Conservation (phyloP, 2,888 invertebrate genomes). For the Cantharis flavilabris region DNA sequence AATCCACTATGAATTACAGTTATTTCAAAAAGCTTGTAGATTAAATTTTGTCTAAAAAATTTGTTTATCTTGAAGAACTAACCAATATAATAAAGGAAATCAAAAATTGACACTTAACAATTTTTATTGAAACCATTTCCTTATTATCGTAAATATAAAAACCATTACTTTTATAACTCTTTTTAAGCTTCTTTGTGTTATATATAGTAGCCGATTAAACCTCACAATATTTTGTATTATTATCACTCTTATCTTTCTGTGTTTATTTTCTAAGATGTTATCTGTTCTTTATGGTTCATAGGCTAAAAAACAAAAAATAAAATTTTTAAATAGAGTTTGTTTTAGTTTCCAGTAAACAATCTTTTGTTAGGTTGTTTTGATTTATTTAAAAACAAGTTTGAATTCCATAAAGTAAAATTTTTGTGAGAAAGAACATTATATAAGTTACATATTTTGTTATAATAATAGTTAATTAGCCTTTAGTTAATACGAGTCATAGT, state of each 20-base stretch:
- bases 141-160: background rate
- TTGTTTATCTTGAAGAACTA: background rate
- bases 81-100: background rate
- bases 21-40: background rate
- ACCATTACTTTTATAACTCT: background rate
- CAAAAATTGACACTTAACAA: background rate
- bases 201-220: background rate
- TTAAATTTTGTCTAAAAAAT: background rate
- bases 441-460: background rate
- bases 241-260: background rate
- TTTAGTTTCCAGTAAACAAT: background rate
- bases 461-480: too few species aligned
- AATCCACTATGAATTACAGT: background rate
- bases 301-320: background rate
- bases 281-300: background rate
- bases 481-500: too few species aligned
- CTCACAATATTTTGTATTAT: background rate
- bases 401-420: background rate
- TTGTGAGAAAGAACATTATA: background rate
- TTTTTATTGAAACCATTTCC: background rate
- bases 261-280: background rate
- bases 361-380: background rate
- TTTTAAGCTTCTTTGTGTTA: background rate
- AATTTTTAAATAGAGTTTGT: background rate
- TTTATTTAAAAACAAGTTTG: background rate